These are phyloP conservation scores for Orthosia gracilis DNA, from an alignment of 2,888 invertebrate species.

Conservation along the genomic window DNA sequence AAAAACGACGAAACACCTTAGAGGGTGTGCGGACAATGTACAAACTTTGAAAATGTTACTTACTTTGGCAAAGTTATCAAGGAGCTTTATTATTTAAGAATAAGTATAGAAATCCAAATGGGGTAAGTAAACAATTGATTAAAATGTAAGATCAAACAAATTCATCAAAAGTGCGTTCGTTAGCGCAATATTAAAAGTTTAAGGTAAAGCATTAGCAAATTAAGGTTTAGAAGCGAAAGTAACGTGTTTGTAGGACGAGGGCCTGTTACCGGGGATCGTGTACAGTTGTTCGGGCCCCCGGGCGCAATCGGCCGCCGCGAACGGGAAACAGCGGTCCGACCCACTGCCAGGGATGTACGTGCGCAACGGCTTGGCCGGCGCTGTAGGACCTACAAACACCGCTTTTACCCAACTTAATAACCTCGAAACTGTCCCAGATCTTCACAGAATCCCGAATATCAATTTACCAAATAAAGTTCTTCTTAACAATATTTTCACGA, in stretches of 20 bases:
- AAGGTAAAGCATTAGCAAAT: conserved; percentile 75
- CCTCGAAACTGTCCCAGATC: conserved; percentile 42
- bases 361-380: conserved; percentile 85
- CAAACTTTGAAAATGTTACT: conserved; percentile 16
- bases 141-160: conserved; percentile 45
- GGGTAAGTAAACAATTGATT: conserved; percentile 10
- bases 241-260: conserved; percentile 71
- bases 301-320: conserved; percentile 79
- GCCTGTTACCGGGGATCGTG: conserved; percentile 86
- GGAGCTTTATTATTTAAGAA: conserved; percentile 8
- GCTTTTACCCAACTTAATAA: conserved; percentile 70
- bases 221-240: conserved; percentile 77
- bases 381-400: conserved; percentile 83
- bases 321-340: conserved; percentile 85
- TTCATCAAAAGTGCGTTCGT: conserved; percentile 59
- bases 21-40: neutral
- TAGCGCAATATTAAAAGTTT: conserved; percentile 67
- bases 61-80: conserved; percentile 10
- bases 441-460: conserved; percentile 8
- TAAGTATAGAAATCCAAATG: conserved; percentile 18
- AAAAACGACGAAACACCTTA: conserved; percentile 9
- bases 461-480: neutral
- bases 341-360: conserved; percentile 83
- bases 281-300: conserved; percentile 84
- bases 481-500: neutral